Base-by-base conservation (phyloP, 2,113 vertebrate genomes). In the Aegithalos caudatus region DNA sequence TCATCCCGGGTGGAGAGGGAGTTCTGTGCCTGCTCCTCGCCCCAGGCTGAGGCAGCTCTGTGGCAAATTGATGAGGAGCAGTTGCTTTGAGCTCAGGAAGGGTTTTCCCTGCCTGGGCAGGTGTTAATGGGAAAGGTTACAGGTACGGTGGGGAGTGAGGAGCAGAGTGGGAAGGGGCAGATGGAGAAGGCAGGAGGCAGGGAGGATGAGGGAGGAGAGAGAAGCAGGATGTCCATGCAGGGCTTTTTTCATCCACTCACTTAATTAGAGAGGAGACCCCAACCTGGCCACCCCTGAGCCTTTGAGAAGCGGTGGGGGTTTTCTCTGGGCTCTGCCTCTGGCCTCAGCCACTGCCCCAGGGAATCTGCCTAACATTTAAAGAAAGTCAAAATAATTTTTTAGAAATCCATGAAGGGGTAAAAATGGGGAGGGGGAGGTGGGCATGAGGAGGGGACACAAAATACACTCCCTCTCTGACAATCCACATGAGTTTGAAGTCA, bases 401-500 rank as follows among this genome's bases (percentile, higher is more conserved):
- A 21, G 19, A 66, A 81, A 72, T 42, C 25, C 56, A 18, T 1
- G 15, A 24, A 58, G 67, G 79, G 87, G 71, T 77, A 74, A 90
- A 86, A 95, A 91, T 21, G 73, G 22, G 70, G 93, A 92, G 74
- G 73, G 67, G 66, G 91, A 73, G 74, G 74, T 47, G 86, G 70
- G 50, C 51, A 86, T 4, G 60, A 81, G 80, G 58, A 94, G 88
- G 82, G 94, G 95, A 91, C 87, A 80, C 84, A 82, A 66, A 96
- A 96, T 79, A n/a, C 66, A 10, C 27, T 90, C 79, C 62, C 33
- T 84, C 50, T 76, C 77, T 97, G 96, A 96, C 95, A 97, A 94
- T 94, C 94, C 91, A 90, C 94, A 95, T 96, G 95, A 96, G 95
- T 97, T 96, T 93, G 93, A 96, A 96, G 94, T 97, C 96, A 97